Base-by-base conservation (phyloP, 2,797 vertebrate species). In the Enteromius mattozi region DNA sequence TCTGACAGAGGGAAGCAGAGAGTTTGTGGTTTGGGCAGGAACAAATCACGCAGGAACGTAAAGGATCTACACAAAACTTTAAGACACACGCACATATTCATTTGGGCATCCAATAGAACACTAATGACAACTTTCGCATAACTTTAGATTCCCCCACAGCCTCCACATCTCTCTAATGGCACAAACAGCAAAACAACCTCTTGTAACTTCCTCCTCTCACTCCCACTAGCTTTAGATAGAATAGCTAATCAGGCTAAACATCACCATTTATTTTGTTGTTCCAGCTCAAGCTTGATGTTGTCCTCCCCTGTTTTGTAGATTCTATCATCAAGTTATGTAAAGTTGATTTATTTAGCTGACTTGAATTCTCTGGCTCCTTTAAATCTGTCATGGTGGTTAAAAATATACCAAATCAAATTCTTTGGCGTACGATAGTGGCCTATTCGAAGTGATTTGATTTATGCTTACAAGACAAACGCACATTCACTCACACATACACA, bases 61-160 rank as follows among this genome's bases (percentile, higher is more conserved):
- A 75, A 89, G 88, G 89, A 91, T 92, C 92, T 92, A 92, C 83
- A 89, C 33, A 63, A 12, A 71, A 65, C 9, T 45, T 33, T 59
- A 54, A 51, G 59, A 75, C 27, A n/a, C 40, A 42, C 49, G 33
- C 45, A 66, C 70, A 59, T 4, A 69, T 19, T 59, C 19, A 14
- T 85, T 86, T 80, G 87, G 90, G 82, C 89, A 87, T 85, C 82
- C 33, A 92, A 88, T 88, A 80, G 81, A 78, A 74, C 85, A 83
- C 84, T 91, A 92, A 94, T 95, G 92, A 93, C 84, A 93, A 90
- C 87, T 27, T 4, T 35, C 49, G 27, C 85, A 92, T 92, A 92
- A 88, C 89, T 94, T 86, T 84, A 47, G 71, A 79, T 75, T 86
- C 70, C 68, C 42, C 80, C 78, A 86, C 21, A 14, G 65, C 14